Base-by-base conservation (phyloP, 2,888 invertebrate species). In the Apantesis nais region DNA sequence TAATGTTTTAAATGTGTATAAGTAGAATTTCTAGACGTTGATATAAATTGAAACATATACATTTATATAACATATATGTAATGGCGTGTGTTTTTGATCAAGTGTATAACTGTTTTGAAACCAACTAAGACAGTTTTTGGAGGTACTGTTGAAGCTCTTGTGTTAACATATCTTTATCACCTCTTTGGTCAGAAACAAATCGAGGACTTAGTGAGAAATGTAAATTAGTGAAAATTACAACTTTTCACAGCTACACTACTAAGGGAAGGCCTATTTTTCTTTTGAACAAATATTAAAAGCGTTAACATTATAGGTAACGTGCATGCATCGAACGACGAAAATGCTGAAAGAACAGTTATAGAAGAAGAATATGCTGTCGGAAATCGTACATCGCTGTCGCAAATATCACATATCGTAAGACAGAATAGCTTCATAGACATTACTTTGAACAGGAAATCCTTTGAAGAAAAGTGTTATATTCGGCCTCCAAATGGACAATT, bases 391-490 rank as follows among this genome's bases (percentile, higher is more conserved):
- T n/a, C n/a, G n/a, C 48, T 74, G 4, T 58, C 3, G 37, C 19
- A 44, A 69, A 71, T 74, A 19, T 41, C 58, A 1, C 67, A 71
- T n/a, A 37, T 14, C 31, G 67, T 71, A 22, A 69, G n/a, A 58
- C 19, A 14, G 4, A 12, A 19, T 4, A 44, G 52, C 16, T 11
- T 31, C 8, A 48, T 74, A 63, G 74, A 74, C 39, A 60, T 74
- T 41, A 65, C 74, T 34, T 44, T 74, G 25, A 64, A 29, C 29
- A 71, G 39, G 37, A 65, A 67, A 12, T 44, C 62, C 5, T 71
- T 58, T 62, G 63, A 69, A 25, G 74, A 71, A 22, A 37, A 69
- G 0, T 74, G 74, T 19, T 69, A 55, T 12, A 22, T 71, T 4
- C 41, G 37, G 2, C 9, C 66, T 25, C 73, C 64, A 7, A 16